These are phyloP conservation scores for Drosophila saltans DNA, from an alignment of 1,140 invertebrate species.

Conservation along the genomic window DNA sequence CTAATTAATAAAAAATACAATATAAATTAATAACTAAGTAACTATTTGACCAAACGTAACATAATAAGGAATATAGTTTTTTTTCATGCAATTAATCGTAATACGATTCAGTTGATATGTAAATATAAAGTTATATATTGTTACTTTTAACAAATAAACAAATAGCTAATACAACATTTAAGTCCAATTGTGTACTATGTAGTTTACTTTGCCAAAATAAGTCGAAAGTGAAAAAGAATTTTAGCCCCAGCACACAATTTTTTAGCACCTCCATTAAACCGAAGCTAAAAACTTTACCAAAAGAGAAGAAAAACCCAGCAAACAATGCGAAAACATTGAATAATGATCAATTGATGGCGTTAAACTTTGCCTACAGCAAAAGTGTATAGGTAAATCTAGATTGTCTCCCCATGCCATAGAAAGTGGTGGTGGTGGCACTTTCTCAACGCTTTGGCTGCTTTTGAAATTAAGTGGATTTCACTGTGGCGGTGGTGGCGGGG, in stretches of 20 bases:
- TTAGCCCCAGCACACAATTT: neutral
- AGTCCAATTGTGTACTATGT: neutral
- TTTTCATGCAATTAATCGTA: too few species aligned
- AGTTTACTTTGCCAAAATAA: neutral
- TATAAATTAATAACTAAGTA: too few species aligned
- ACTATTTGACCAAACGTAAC: too few species aligned
- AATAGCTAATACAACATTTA: neutral
- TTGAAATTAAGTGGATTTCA: conserved; percentile 58
- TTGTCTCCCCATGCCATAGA: neutral
- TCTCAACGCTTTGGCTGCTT: conserved; percentile 14
- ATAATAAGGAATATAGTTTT: too few species aligned
- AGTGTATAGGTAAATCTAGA: conserved; percentile 2
- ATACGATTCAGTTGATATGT: too few species aligned
- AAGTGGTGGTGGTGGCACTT: neutral
- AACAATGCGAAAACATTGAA: conserved; percentile 38
- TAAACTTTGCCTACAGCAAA: conserved; percentile 36
- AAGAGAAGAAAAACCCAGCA: conserved; percentile 13
- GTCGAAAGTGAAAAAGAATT: neutral
- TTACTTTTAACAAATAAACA: too few species aligned
- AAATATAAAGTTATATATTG: too few species aligned
- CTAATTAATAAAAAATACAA: too few species aligned
- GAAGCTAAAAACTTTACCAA: neutral
- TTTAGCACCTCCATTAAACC: conserved; percentile 27
- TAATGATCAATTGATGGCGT: conserved; percentile 67
- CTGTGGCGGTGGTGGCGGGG: neutral